These are phyloP conservation scores for Epinotia nisella DNA, from an alignment of 2,888 invertebrate genomes.

Conservation along the genomic window DNA sequence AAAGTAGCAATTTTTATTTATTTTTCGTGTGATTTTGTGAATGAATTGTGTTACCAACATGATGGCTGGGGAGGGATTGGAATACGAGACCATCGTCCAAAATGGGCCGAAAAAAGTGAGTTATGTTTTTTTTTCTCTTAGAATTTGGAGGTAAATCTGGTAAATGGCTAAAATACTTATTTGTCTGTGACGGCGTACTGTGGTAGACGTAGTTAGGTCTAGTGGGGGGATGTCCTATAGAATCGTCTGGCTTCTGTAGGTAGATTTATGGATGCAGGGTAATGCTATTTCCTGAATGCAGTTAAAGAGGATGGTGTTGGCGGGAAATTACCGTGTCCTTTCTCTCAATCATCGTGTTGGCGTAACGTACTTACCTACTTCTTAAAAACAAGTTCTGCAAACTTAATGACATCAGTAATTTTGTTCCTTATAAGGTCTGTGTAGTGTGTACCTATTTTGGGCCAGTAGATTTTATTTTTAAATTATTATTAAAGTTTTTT, in stretches of 20 bases:
- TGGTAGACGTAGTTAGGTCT: slow-evolving; percentile 36
- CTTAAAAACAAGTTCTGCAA: background rate
- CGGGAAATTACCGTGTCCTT: slow-evolving; percentile 37
- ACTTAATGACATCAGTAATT: no score
- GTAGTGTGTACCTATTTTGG: no score
- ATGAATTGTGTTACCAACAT: slow-evolving; percentile 62
- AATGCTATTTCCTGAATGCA: slow-evolving; percentile 67
- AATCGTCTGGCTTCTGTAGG: slow-evolving; percentile 72
- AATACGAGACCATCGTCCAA: slow-evolving; percentile 87
- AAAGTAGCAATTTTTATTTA: slow-evolving; percentile 55
- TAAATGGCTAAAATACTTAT: slow-evolving; percentile 37
- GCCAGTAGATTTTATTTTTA: no score
- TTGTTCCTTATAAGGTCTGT: no score
- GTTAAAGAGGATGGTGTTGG: slow-evolving; percentile 41
- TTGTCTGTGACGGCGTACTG: slow-evolving; percentile 50
- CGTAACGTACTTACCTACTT: background rate
- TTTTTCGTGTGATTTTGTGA: slow-evolving; percentile 66
- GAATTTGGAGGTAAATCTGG: slow-evolving; percentile 41
- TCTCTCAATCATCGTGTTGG: slow-evolving; percentile 29
- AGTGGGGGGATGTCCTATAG: slow-evolving; percentile 68
- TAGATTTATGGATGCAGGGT: slow-evolving; percentile 27
- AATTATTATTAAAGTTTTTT: no score
- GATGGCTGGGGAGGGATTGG: slow-evolving; percentile 86
- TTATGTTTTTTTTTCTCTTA: slow-evolving; percentile 52
- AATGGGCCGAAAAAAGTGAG: slow-evolving; percentile 87